phyloP scores from a whole-genome alignment of 2,113 vertebrate genomes.

The Periophthalmodon schlosseri region DNA sequence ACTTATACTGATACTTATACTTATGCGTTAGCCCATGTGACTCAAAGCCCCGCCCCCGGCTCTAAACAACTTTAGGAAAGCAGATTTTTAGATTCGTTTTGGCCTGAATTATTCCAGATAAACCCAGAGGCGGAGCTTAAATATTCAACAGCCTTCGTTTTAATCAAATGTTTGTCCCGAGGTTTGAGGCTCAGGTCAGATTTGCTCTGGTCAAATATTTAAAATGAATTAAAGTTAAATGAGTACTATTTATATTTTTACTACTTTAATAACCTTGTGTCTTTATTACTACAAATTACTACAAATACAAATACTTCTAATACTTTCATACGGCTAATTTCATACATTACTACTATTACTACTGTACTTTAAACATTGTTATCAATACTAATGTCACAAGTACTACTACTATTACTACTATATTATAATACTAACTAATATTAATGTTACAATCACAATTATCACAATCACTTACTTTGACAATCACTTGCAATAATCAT shows the following conservation, averaged over 20 bases:
- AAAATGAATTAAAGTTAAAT: no score
- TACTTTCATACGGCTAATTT: background rate
- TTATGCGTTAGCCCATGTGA: conserved; percentile 34
- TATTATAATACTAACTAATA: no score
- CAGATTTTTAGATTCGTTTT: conserved; percentile 46
- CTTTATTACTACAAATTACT: background rate
- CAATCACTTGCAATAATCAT: no score
- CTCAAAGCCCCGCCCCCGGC: conserved; percentile 36
- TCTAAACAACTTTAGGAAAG: conserved; percentile 23
- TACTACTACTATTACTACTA: no score
- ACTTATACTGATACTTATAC: conserved; percentile 26
- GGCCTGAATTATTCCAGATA: conserved; percentile 53
- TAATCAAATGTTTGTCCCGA: conserved; percentile 20
- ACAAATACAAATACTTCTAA: background rate
- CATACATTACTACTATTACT: background rate
- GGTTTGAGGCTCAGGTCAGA: background rate
- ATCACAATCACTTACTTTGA: no score
- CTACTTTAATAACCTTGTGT: background rate
- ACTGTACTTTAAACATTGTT: background rate
- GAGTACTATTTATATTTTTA: background rate
- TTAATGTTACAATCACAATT: no score
- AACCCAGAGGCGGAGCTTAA: conserved; percentile 26
- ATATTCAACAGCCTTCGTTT: conserved; percentile 47
- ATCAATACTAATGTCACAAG: no score
- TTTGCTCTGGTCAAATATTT: background rate